Evolutionary conservation across 2,113 vertebrate species (phyloP).

Genomic region (Myiagra hebetior): DNA sequence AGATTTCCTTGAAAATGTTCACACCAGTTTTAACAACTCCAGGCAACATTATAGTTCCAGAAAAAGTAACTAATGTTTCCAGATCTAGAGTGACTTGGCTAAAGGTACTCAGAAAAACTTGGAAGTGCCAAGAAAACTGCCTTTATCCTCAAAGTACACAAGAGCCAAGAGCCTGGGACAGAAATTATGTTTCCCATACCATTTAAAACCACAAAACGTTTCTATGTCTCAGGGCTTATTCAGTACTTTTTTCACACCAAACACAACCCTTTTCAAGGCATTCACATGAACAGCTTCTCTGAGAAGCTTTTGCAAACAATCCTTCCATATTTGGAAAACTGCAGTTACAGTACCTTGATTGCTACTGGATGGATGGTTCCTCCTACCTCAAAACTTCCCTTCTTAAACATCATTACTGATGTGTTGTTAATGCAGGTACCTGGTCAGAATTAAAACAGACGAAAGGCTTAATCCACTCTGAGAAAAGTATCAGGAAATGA

Average conservation of each 20-base stretch:
- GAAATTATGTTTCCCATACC: not conserved
- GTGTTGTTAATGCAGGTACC: constrained; percentile 96
- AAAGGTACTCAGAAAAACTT: not conserved
- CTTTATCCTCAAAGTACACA: not conserved
- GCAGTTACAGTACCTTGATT: constrained; percentile 84
- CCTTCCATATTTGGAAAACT: not conserved
- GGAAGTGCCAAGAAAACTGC: not conserved
- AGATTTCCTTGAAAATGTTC: not conserved
- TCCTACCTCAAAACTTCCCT: constrained; percentile 94
- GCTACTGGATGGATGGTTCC: constrained; percentile 89
- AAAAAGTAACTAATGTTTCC: not conserved
- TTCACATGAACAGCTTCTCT: not conserved
- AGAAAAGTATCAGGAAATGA: not conserved
- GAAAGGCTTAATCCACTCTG: not conserved
- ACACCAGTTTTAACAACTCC: not conserved
- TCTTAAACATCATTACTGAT: constrained; percentile 97
- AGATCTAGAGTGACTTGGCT: not conserved
- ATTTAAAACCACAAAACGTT: not conserved
- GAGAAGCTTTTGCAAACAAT: not conserved
- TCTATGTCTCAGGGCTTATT: not conserved
- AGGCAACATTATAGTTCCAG: not conserved
- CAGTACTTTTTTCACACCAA: not conserved
- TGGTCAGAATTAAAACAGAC: constrained; percentile 41
- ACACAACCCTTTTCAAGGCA: not conserved
- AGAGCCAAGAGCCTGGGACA: not conserved